Conservation (phyloP, 30 jellyfish, hydroid and myxozoan species). For the Nemopilema nomurai region DNA sequence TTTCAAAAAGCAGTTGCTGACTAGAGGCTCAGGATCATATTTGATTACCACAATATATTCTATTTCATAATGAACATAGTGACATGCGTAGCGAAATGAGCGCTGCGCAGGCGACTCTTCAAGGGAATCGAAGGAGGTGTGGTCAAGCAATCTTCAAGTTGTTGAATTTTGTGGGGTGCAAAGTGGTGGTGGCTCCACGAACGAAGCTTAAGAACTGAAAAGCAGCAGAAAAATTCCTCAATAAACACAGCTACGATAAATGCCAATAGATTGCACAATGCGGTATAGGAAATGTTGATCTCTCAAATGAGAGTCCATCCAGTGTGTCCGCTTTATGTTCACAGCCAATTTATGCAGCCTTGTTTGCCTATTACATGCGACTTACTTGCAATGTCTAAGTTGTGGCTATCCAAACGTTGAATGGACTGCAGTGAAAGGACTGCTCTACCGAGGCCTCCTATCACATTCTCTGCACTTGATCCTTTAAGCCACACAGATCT, state of each 20-base stretch:
- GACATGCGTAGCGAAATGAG: too few relatives aligned
- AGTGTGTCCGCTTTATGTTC: background rate
- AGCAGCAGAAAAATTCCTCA: background rate
- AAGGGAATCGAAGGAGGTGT: too few relatives aligned
- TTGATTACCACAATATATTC: background rate
- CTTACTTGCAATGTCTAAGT: background rate
- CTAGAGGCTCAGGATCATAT: background rate
- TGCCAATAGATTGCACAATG: background rate
- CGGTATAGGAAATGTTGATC: background rate
- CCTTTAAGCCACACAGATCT: background rate
- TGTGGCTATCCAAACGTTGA: background rate
- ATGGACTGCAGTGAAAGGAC: background rate
- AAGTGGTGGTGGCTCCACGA: too few relatives aligned
- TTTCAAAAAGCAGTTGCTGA: too few relatives aligned
- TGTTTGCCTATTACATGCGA: background rate
- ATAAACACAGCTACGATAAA: background rate
- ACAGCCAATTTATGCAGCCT: background rate
- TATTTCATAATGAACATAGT: too few relatives aligned
- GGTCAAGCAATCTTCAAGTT: too few relatives aligned
- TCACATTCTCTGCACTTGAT: background rate
- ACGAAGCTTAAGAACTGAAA: too few relatives aligned
- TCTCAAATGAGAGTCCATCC: background rate
- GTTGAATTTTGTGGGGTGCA: too few relatives aligned
- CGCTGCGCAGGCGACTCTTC: too few relatives aligned
- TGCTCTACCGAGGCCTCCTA: background rate